Base-by-base conservation (phyloP, 2,888 invertebrate genomes). In the Megaustenia siamemsis region DNA sequence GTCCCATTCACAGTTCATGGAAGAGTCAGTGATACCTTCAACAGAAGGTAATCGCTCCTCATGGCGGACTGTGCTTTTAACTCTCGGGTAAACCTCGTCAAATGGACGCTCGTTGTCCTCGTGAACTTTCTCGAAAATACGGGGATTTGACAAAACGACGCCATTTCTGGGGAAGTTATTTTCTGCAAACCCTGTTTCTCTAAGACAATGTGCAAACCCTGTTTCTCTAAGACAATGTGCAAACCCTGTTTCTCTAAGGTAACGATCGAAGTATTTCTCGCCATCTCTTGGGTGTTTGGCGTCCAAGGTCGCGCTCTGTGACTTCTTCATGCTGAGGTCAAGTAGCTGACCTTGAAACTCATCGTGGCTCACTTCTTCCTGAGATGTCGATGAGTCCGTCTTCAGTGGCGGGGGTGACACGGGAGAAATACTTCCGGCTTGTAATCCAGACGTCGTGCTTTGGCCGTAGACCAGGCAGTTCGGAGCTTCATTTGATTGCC, bases 81-180 rank as follows among this genome's bases (percentile, higher is more conserved):
- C n/a, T n/a, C n/a, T n/a, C n/a, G n/a, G n/a, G n/a, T n/a, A n/a
- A n/a, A n/a, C n/a, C 32, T 24, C 45, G 6, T 4, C 24, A 24
- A 24, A 76, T 8, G 3, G 0, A 56, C 28, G 49, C 10, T 45
- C 35, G 24, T 24, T 28, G 18, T 5, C 53, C 32, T 82, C 60
- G 0, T 12, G 43, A n/a, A 60, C 82, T 60, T 71, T 71, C 2
- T 18, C 68, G 60, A 56, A 40, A 60, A 8, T 1, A 38, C 18
- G 35, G 53, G 66, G 63, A 45, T 75, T 56, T 5, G 63, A n/a
- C 10, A 4, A 32, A 73, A 40, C 66, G 38, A 38, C 80, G 84
- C 84, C 84, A 84, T 84, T 80, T 75, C 84, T 84, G 84, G 84
- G 80, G 63, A 43, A 28, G 56, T 73, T 76, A 1, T 40, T 12